Evolutionary conservation across 2,797 vertebrate species (phyloP).

Genomic region (Pangasius krempfi): DNA sequence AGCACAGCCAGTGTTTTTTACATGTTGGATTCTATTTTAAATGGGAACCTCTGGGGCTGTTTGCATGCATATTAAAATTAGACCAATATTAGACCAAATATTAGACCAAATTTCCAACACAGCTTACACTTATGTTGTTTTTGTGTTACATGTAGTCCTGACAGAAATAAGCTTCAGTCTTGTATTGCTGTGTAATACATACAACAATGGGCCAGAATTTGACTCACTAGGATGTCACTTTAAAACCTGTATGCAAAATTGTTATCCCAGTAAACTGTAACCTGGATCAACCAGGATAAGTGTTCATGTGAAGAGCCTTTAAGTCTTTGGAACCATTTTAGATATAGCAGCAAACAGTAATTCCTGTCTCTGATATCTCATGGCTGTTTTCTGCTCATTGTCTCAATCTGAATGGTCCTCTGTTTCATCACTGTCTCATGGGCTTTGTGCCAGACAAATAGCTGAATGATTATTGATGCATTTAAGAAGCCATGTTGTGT

Average conservation of each 20-base stretch:
- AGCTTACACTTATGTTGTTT: conserved; percentile 48
- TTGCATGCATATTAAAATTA: conserved; percentile 57
- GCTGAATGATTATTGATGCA: background rate
- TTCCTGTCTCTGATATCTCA: background rate
- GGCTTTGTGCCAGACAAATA: background rate
- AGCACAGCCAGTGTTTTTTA: conserved; percentile 65
- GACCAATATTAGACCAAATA: background rate
- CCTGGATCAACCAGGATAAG: background rate
- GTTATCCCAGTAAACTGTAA: background rate
- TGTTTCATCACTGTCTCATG: background rate
- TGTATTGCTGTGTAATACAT: background rate
- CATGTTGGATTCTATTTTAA: conserved; percentile 69
- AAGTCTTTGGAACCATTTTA: background rate
- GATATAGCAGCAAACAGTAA: background rate
- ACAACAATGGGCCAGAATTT: background rate
- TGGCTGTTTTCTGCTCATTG: conserved; percentile 19
- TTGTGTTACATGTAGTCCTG: background rate
- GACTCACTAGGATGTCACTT: background rate
- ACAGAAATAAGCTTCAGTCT: background rate
- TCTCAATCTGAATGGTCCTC: background rate
- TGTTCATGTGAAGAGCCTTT: background rate
- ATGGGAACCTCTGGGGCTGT: conserved; percentile 53
- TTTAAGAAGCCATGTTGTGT: background rate
- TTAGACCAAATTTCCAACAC: conserved; percentile 41
- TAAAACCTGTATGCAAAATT: background rate